Percentiles rank a stretch among this genome's conserved stretches.
phyloP scores from a whole-genome alignment of 2,113 vertebrate species.

The Caloenas nicobarica region DNA sequence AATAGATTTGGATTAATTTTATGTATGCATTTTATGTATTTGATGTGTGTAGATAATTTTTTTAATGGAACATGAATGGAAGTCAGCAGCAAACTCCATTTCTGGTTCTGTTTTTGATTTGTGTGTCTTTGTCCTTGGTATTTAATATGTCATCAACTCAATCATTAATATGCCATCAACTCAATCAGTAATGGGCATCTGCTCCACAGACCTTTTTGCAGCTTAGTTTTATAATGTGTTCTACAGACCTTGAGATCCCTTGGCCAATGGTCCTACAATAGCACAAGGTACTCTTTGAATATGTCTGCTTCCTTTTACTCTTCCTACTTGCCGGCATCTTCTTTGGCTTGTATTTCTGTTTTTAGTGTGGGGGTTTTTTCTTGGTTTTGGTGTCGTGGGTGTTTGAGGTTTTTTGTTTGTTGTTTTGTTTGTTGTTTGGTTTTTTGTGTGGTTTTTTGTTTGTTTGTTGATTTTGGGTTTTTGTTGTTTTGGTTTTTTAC shows the following conservation, averaged over 20 bases:
- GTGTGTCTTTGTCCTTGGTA: neutral
- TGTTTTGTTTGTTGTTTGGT: neutral
- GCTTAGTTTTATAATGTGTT: neutral
- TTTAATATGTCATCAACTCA: neutral
- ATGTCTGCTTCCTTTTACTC: neutral
- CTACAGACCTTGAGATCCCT: neutral
- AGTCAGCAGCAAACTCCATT: neutral
- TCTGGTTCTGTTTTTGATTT: neutral
- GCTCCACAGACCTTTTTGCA: neutral
- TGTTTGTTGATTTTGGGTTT: too few species aligned
- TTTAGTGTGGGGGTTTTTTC: neutral
- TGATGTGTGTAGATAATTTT: neutral
- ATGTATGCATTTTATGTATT: neutral
- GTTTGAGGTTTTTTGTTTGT: too few species aligned
- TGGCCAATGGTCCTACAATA: neutral
- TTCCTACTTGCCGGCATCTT: neutral
- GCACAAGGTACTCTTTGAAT: neutral
- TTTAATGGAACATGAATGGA: neutral
- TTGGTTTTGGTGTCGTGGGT: too few species aligned
- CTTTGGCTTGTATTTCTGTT: neutral
- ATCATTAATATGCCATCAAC: neutral
- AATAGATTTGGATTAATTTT: neutral
- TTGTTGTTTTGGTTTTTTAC: neutral
- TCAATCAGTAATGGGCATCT: neutral
- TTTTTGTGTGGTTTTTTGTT: too few species aligned